Conservation (phyloP, 2,113 vertebrate species). For the Murina feae region DNA sequence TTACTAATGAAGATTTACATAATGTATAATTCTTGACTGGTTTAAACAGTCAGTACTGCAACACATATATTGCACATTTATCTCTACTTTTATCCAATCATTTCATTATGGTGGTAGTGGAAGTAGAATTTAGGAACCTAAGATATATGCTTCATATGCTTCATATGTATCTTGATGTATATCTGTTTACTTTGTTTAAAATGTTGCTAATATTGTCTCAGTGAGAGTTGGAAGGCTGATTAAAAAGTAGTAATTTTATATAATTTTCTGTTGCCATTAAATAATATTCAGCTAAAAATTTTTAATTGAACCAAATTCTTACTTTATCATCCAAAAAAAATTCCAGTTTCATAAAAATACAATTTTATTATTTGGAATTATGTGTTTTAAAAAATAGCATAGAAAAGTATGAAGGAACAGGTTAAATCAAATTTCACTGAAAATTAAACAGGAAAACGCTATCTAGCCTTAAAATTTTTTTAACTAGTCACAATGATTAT, state of each 20-base stretch:
- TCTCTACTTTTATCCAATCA: not conserved
- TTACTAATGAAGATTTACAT: not conserved
- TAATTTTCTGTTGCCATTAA: slow-evolving; percentile 33
- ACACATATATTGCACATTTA: not conserved
- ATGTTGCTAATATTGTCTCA: not conserved
- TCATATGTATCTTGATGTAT: not conserved
- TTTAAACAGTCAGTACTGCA: not conserved
- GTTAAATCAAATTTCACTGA: not conserved
- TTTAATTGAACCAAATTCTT: slow-evolving; percentile 14
- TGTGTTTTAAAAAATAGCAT: not conserved
- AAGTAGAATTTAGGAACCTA: slow-evolving; percentile 40
- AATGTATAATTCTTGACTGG: not conserved
- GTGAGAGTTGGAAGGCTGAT: not conserved
- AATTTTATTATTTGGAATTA: not conserved
- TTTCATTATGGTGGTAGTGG: slow-evolving; percentile 5
- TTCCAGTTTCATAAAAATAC: slow-evolving; percentile 18
- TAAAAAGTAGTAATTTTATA: slow-evolving; percentile 8
- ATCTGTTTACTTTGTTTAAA: slow-evolving; percentile 37
- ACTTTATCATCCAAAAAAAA: slow-evolving; percentile 19
- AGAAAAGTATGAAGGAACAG: not conserved
- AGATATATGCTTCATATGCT: not conserved
- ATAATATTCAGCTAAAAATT: slow-evolving; percentile 37
- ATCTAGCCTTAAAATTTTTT: not conserved
- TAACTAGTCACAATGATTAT: not conserved
- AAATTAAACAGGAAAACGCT: not conserved